Conservation (phyloP, 2,797 vertebrate genomes). For the Lateolabrax maculatus region DNA sequence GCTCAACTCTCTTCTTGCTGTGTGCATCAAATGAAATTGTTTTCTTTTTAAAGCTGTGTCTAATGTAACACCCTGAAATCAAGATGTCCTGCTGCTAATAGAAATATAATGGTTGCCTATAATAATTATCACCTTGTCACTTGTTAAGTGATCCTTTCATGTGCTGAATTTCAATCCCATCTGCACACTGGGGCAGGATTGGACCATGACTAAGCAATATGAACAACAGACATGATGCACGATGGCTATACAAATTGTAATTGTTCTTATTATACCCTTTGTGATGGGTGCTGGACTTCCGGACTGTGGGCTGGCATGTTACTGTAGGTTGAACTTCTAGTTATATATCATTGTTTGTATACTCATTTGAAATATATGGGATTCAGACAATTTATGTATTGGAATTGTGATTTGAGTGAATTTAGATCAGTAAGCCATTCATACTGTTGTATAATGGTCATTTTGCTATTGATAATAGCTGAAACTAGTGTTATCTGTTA, state of each 20-base stretch:
- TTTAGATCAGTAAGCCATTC: background rate
- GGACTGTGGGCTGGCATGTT: background rate
- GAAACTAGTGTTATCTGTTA: background rate
- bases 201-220: constrained; percentile 1
- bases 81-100: constrained; percentile 20
- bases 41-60: background rate
- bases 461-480: background rate
- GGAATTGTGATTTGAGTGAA: background rate
- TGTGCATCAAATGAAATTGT: background rate
- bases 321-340: background rate
- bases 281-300: background rate
- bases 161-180: background rate
- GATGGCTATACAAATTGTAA: background rate
- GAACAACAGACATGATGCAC: background rate
- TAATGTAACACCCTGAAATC: constrained; percentile 19
- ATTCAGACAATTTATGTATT: background rate
- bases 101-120: constrained; percentile 22
- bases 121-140: background rate
- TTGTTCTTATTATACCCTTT: background rate
- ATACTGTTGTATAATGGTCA: background rate
- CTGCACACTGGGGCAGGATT: background rate
- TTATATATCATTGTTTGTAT: background rate
- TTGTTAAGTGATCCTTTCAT: background rate
- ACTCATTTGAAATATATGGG: background rate
- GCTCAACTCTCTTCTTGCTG: background rate